Evolutionary conservation across 2,888 invertebrate species (phyloP), one percentile per base, ranked within the genome.

Genomic region (Zeuzera pyrina): DNA sequence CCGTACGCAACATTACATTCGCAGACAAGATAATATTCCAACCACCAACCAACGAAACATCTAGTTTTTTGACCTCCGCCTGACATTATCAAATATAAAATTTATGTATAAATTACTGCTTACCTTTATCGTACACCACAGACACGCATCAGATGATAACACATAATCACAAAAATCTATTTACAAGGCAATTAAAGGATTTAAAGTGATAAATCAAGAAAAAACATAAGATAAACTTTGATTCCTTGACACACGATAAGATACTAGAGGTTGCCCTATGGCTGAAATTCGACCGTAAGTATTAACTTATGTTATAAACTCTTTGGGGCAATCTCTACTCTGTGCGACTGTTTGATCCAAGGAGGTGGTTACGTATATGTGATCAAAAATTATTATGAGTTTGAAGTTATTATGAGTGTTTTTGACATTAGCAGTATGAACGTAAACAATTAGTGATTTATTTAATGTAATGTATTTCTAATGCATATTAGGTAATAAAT

Each of bases 81-180:
- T 57, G 63, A 56, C 60, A 60, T 44, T 43, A 47, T 42, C 43
- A 49, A 43, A 47, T 42, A 46, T 8, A 14, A 28, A 25, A 25
- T 12, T 25, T 25, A 12, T 25, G 44, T 31, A 15, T 54, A 61
- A 65, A 67, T 49, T 58, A 49, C 48, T 58, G 51, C 78, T 78
- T 69, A 81, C 81, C 76, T 68, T 77, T 78, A 77, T 76, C 74
- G 62, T 62, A 66, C 68, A 61, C 63, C 64, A 68, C 64, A 47
- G 52, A 51, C 55, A 60, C 70, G 66, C 69, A 60, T 57, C 54
- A 56, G 62, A 64, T 71, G 66, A 68, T 70, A 63, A 66, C 70
- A 77, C 77, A 77, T 79, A 78, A 77, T 79, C 77, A 79, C 77
- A 62, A 62, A 45, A 67, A 60, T 57, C 59, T 57, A 59, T 50